A percentile compares a stretch with the other conserved stretches of the same genome.
Evolutionary conservation across 2,888 invertebrate genomes (phyloP).

Genomic region (Stenotaenia linearis): DNA sequence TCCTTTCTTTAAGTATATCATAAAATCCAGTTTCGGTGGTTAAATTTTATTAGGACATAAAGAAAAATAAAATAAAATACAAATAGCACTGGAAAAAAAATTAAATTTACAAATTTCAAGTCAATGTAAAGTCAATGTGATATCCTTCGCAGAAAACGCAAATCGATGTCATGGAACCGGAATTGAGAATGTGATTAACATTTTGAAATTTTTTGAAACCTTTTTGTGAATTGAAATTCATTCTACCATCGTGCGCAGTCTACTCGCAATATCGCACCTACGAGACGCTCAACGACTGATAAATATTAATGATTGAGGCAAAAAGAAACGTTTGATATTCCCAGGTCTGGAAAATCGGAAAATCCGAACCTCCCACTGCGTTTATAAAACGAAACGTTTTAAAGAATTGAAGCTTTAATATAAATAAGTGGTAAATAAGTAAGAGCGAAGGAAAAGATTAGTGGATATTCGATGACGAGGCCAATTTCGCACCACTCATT

Average conservation of each 20-base stretch:
- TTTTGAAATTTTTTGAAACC: background rate
- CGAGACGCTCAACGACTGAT: conserved; percentile 20
- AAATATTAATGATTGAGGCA: conserved; percentile 23
- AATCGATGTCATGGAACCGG: background rate
- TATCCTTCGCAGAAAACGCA: background rate
- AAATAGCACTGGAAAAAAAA: background rate
- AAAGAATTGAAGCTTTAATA: background rate
- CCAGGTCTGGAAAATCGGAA: background rate
- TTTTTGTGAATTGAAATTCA: conserved; percentile 19
- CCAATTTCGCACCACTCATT: conserved; percentile 21
- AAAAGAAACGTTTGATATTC: conserved; percentile 21
- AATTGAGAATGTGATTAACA: background rate
- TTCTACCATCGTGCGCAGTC: conserved; percentile 10
- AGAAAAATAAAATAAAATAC: background rate
- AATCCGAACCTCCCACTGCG: conserved; percentile 20
- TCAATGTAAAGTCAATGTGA: background rate
- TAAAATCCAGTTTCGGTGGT: conserved; percentile 10
- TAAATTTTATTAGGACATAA: conserved; percentile 15
- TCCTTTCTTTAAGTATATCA: conserved; percentile 7
- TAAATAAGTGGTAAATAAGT: background rate
- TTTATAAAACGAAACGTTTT: background rate
- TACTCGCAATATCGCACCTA: conserved; percentile 16
- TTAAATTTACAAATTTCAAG: background rate
- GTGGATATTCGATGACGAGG: conserved; percentile 7
- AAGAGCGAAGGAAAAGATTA: background rate